A percentile compares a stretch with the other conserved stretches of the same genome.
These are phyloP conservation scores for Panthera uncia DNA, from an alignment of 2,113 vertebrate genomes.

Conservation along the genomic window DNA sequence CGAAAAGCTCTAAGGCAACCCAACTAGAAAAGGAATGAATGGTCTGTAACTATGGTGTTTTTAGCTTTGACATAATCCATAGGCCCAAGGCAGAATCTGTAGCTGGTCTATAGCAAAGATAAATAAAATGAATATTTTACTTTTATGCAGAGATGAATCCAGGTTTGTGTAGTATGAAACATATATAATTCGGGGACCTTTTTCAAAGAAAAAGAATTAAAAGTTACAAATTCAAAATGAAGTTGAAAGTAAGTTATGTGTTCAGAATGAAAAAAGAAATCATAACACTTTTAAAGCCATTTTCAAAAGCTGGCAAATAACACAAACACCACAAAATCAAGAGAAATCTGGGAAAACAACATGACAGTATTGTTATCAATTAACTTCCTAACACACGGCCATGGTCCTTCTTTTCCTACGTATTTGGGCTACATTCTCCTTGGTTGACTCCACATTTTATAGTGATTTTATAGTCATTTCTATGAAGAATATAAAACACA, in stretches of 20 bases:
- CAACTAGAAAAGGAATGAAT: neutral
- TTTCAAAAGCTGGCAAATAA: neutral
- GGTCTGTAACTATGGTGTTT: neutral
- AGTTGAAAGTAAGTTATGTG: neutral
- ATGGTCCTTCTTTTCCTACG: neutral
- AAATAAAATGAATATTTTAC: neutral
- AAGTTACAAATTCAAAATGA: constrained; percentile 10
- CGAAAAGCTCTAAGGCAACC: neutral
- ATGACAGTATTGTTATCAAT: neutral
- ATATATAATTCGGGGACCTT: neutral
- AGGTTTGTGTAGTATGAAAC: neutral
- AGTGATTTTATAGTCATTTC: neutral
- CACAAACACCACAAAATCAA: neutral
- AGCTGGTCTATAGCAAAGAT: neutral
- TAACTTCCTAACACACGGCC: neutral
- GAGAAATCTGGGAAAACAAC: neutral
- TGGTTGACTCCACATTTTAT: neutral
- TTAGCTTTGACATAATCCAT: neutral
- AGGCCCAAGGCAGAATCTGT: neutral
- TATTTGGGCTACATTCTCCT: neutral
- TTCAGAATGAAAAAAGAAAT: neutral
- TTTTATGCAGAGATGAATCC: neutral
- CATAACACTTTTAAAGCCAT: neutral
- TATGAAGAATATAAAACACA: neutral
- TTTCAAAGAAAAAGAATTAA: neutral